Evolutionary conservation across 2,888 invertebrate genomes (phyloP), one percentile per base, ranked within the genome.

Genomic region (Chrysomela aeneicollis): DNA sequence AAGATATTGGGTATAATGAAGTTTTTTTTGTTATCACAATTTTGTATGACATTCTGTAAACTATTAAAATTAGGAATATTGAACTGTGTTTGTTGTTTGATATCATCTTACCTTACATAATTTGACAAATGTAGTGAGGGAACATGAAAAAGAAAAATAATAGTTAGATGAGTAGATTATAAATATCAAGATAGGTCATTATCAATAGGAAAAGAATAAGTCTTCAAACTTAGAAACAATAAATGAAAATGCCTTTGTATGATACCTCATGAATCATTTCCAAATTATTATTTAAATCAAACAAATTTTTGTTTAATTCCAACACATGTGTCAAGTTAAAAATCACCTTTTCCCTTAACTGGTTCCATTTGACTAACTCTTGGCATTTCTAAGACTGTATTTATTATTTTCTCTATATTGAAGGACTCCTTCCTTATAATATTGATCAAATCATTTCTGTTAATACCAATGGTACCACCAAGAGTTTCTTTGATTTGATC

Each of bases 401-500:
- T 90, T 17, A 95, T 84, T 15, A 92, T 87, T 77, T 87, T 87
- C 72, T 90, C 89, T 46, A 88, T 85, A 81, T 94, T 88, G 80
- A 90, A 96, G 69, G 90, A 87, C 72, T 90, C 85, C 63, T 87
- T 86, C 63, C 95, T 82, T 30, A 94, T 88, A 50, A 90, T 88
- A 71, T 91, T 88, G 18, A 90, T 86, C 58, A 97, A 85, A 57
- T 89, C 85, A 68, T 88, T 87, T 73, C 94, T 92, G 0, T 94
- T 86, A 9, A 91, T 83, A 50, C 47, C 70, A 0, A 90, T 85
- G 59, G 93, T n/a, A n/a, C n/a, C 92, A 4, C 94, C 95, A 55
- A 95, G 85, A 6, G 94, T 88, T 79, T 90, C 90, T 64, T 91
- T 88, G 35, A 97, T 86, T 78, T 92, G 90, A 76, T 95, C 94